A percentile compares a stretch with the other conserved stretches of the same genome.
Conservation (phyloP, 2,797 vertebrate species). For the Sylvilagus floridanus region DNA sequence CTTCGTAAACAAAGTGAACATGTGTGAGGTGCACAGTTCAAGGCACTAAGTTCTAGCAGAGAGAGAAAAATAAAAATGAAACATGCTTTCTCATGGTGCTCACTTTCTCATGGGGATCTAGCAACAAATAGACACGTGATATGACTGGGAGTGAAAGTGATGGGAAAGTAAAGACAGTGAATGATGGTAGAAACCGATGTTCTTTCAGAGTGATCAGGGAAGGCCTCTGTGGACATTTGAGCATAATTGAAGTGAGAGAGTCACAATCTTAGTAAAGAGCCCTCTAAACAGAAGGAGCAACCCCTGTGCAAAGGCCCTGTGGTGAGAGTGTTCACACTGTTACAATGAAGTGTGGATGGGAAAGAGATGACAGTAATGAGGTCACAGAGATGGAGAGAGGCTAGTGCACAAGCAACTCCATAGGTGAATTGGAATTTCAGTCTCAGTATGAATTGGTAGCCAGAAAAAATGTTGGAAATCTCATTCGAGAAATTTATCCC, state of each 20-base stretch:
- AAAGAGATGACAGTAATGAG: background rate
- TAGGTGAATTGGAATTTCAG: background rate
- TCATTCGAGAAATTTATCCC: conserved; percentile 31
- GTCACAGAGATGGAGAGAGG: background rate
- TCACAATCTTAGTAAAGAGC: background rate
- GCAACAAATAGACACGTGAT: background rate
- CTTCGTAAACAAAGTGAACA: background rate
- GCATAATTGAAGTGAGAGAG: background rate
- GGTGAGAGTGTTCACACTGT: background rate
- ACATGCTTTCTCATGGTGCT: background rate
- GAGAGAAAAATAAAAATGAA: background rate
- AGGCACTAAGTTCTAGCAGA: background rate
- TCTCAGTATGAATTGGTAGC: background rate
- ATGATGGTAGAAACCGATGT: background rate
- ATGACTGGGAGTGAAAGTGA: background rate
- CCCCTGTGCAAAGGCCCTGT: background rate
- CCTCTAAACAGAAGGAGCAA: background rate
- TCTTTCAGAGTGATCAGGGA: background rate
- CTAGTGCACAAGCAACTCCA: background rate
- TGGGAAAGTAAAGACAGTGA: background rate
- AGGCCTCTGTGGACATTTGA: background rate
- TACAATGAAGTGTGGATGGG: background rate
- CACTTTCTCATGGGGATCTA: background rate
- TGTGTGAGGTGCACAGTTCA: background rate
- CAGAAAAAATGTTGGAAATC: background rate